Conservation (phyloP, 2,113 vertebrate species). For the Panurus biarmicus region DNA sequence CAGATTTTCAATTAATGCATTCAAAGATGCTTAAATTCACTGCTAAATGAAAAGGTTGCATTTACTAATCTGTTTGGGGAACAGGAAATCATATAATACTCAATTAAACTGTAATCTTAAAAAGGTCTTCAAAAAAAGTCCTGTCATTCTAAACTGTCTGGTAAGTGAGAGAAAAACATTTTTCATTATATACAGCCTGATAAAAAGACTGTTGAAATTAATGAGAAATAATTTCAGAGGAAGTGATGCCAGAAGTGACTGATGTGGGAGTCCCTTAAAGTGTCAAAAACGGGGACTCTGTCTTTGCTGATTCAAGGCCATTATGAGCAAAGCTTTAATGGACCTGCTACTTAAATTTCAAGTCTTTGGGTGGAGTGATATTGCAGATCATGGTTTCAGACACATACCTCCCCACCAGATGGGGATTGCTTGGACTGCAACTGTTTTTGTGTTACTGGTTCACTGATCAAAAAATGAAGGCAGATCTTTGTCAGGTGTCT, state of each 20-base stretch:
- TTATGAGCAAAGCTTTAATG: not conserved
- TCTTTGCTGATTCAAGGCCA: not conserved
- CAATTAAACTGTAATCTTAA: not conserved
- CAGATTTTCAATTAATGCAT: not conserved
- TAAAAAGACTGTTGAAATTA: not conserved
- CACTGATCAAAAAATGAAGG: not conserved
- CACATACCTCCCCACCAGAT: no score
- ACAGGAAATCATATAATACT: not conserved
- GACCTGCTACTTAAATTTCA: not conserved
- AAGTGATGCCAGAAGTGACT: not conserved
- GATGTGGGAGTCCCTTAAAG: not conserved
- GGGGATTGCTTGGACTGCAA: not conserved
- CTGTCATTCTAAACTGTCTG: not conserved
- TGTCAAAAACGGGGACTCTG: not conserved
- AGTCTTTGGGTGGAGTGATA: not conserved
- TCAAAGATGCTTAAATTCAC: not conserved
- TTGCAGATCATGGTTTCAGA: not conserved
- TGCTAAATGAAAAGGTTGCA: not conserved
- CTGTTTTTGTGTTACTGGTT: not conserved
- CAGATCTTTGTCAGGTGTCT: not conserved
- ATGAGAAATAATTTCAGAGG: not conserved
- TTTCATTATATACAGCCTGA: not conserved
- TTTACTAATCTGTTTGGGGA: not conserved
- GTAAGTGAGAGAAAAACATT: not conserved
- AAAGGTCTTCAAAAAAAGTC: not conserved